Percentiles rank a stretch among this genome's conserved stretches.
phyloP scores from a whole-genome alignment of 1,140 invertebrate species.

The Cylas formicarius region DNA sequence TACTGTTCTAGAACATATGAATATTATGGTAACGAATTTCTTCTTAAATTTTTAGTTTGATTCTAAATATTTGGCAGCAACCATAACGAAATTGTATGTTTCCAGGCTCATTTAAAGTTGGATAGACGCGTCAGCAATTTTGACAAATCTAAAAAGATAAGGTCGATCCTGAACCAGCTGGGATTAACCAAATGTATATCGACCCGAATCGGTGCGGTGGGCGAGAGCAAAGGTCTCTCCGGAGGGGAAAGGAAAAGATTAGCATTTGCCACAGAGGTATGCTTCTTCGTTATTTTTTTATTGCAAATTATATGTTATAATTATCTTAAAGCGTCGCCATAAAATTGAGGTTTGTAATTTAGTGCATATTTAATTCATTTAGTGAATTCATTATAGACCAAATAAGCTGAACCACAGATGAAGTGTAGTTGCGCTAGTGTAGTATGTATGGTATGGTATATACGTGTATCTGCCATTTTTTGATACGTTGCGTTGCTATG shows the following conservation, averaged over 20 bases:
- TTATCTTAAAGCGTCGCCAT: not conserved
- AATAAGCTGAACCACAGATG: too few relatives aligned
- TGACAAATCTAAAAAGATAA: conserved; percentile 59
- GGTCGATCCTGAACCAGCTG: conserved; percentile 62
- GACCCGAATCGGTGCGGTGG: conserved; percentile 67
- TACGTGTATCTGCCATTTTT: too few relatives aligned
- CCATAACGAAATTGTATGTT: conserved; percentile 6
- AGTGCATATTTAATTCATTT: too few relatives aligned
- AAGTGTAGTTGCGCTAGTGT: too few relatives aligned
- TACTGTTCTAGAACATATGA: conserved; percentile 83
- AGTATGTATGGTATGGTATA: too few relatives aligned
- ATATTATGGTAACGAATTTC: conserved; percentile 66
- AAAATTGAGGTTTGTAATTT: too few relatives aligned
- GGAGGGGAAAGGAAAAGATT: conserved; percentile 91
- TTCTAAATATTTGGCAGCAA: not conserved
- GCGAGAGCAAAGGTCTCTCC: conserved; percentile 73
- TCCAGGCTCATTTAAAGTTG: conserved; percentile 72
- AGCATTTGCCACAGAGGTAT: conserved; percentile 86
- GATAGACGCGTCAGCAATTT: conserved; percentile 53
- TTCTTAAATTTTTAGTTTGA: not conserved
- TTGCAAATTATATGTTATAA: conserved; percentile 2
- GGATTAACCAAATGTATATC: conserved; percentile 63
- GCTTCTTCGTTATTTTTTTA: not conserved
- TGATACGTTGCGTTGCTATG: too few relatives aligned
- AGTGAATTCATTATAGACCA: too few relatives aligned